These are phyloP conservation scores for Alosa alosa DNA, from an alignment of 2,113 vertebrate species.

Conservation along the genomic window DNA sequence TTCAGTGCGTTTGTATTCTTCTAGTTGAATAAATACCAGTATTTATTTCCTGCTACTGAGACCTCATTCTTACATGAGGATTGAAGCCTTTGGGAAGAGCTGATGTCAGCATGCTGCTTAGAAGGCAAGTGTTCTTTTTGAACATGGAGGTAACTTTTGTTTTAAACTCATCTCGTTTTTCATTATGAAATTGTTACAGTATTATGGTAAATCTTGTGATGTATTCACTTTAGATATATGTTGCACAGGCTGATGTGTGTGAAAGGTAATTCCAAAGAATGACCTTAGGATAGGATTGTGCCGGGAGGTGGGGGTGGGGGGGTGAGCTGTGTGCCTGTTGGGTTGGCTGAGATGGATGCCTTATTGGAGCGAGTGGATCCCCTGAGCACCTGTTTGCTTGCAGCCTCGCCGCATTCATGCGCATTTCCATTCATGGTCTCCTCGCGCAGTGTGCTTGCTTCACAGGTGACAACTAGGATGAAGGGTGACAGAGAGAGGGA, in stretches of 20 bases:
- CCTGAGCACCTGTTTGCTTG: conserved; percentile 6
- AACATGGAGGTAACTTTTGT: background rate
- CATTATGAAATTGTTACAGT: background rate
- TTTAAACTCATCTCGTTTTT: background rate
- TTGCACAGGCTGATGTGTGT: background rate
- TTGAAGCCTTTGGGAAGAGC: background rate
- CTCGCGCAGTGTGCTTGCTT: background rate
- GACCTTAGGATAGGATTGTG: background rate
- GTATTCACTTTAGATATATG: background rate
- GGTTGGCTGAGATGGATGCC: background rate
- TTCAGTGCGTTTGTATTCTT: background rate
- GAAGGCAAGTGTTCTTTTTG: background rate
- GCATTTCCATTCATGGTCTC: background rate
- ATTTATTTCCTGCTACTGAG: background rate
- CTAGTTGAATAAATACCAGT: background rate
- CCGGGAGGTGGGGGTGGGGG: background rate
- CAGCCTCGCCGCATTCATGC: background rate
- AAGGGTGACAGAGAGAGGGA: background rate
- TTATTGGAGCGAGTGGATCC: background rate
- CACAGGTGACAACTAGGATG: background rate
- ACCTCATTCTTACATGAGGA: background rate
- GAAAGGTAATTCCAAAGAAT: background rate
- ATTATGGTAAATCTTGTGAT: background rate
- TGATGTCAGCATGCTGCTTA: background rate
- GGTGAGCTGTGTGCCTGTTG: background rate